Evolutionary conservation across 2,888 invertebrate species (phyloP), one percentile per base, ranked within the genome.

Genomic region (Lasius platythorax): DNA sequence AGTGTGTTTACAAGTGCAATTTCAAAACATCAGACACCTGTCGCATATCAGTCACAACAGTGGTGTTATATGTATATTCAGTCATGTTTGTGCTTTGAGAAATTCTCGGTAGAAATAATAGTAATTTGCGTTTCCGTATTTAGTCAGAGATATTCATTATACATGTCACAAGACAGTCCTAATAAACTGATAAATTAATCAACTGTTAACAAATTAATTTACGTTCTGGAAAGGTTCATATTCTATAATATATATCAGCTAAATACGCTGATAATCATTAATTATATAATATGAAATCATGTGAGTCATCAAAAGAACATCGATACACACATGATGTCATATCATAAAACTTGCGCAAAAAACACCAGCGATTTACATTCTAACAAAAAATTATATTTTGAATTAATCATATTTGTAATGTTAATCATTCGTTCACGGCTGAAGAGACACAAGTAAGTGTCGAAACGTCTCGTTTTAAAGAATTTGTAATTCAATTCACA

Each of bases 1-100:
- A n/a, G 9, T 37, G 12, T 76, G 53, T 78, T 78, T 78, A 56
- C 68, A 46, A 68, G 40, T 68, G n/a, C 56, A 78, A 9, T 78
- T 68, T 68, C 40, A 15, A 68, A 78, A 78, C 53, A 67, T 28
- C 18, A 40, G 12, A 37, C 76, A 76, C 76, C 68, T 76, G 76
- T 68, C 76, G 53, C 28, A 6, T 40, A 76, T 76, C 40, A 76
- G 12, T 76, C 37, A 76, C 53, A 56, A 46, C 30, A 30, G 43
- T 12, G 18, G 53, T 37, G 4, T 66, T 66, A 53, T 76, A 28
- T 18, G 0, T 53, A n/a, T 50, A 50, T 66, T 37, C 12, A 50
- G 15, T n/a, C 40, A 11, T 28, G 12, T 66, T n/a, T 28, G 11
- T 40, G 28, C 15, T 53, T 15, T 12, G 53, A 50, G 53, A 66